Evolutionary conservation across 2,797 vertebrate genomes (phyloP), one percentile per base, ranked within the genome.

Genomic region (Cuniculus paca): DNA sequence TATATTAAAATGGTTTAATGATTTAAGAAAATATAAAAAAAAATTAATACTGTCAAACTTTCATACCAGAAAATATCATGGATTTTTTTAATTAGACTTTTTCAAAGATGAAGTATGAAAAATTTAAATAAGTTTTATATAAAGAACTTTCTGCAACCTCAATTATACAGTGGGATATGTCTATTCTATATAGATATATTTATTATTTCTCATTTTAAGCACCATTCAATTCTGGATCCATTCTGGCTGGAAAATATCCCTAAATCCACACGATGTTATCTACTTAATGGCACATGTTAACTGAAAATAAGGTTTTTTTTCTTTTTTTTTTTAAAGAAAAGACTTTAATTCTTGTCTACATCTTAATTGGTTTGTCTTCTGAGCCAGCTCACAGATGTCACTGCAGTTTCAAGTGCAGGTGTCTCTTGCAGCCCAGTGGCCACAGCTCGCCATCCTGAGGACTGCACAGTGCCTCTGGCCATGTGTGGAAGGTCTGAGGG

Each of bases 21-120:
- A 99, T 99, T 99, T 99, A 99, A 99, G 98, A 99, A 99, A 99
- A 99, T 99, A 99, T 99, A 99, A 99, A 99, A 99, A 99, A 99
- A 99, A 99, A 99, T 99, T 99, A 99, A 99, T 99, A 99, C 99
- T 99, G 99, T 99, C 99, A 99, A 99, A 99, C 99, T 99, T 99
- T 99, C 99, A 99, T 99, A 99, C 98, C 99, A 99, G 99, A 99
- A 99, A 99, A 99, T 99, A 99, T 99, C 98, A 99, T 99, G 99
- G 99, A 99, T 98, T 98, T 98, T 98, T 99, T 95, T 98, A 98
- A 96, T 97, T 97, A 98, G 98, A 99, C 99, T 99, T 99, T 99
- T 98, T 98, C 98, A 99, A 99, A 99, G 98, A 99, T 98, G 98
- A 99, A 98, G 98, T 99, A 99, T 98, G 98, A 98, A 98, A 98